Evolutionary conservation across 2,888 invertebrate species (phyloP), one percentile per base, ranked within the genome.

Genomic region (Ecliptopera silaceata): DNA sequence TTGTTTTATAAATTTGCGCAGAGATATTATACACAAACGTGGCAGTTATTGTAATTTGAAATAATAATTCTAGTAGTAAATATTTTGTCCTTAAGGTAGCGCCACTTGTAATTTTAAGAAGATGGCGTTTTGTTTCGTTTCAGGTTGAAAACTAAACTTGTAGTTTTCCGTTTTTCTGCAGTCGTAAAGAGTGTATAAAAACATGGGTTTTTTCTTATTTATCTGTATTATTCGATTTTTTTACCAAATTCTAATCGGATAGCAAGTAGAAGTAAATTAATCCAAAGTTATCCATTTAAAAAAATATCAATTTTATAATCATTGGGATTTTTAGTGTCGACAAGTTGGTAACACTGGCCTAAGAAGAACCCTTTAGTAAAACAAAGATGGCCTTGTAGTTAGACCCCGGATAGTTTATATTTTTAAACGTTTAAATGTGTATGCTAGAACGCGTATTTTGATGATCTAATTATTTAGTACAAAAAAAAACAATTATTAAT

Each of bases 371-470:
- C 50, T 43, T 17, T 51, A 47, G 46, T 75, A 75, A 68, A 68
- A 58, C 61, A 52, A 26, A n/a, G n/a, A 76, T 68, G 77, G 82
- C 82, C 84, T 83, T 82, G 75, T 82, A 80, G 78, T 75, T 81
- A 82, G 75, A 72, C 64, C 69, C 65, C 71, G 72, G 71, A 68
- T 63, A 64, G 59, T 42, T 56, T 22, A 53, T 53, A 54, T 50
- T 41, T 49, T 55, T 53, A 58, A 54, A 39, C 49, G 44, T 59
- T 56, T 55, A 47, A 61, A 31, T 32, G 57, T 56, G 50, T 36
- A 36, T 31, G 39, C 22, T 22, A 26, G 8, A 26, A 50, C 26
- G 42, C 42, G 59, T 61, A 52, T 59, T 56, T 61, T 64, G 47
- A 61, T 50, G 42, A 51, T 53, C 56, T 57, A 47, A 61, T 60